phyloP scores from a whole-genome alignment of 2,113 vertebrate genomes.

The Aphyosemion australe region DNA sequence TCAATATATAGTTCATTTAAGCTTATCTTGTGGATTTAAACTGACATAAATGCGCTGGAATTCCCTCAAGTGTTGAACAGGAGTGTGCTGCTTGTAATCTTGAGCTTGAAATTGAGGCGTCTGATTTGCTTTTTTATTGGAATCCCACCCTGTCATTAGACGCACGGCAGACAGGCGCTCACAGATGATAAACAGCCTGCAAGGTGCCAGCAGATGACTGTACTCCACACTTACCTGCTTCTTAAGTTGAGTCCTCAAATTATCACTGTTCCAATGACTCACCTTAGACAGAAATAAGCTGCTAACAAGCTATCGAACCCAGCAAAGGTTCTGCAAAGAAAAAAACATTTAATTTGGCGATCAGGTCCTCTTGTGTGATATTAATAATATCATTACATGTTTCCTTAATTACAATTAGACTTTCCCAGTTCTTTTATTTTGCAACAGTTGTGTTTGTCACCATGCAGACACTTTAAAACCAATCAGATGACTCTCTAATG shows the following conservation, averaged over 20 bases:
- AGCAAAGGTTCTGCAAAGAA: background rate
- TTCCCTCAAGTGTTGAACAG: constrained; percentile 11
- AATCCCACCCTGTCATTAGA: constrained; percentile 54
- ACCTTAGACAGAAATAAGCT: constrained; percentile 22
- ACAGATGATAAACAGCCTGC: constrained; percentile 43
- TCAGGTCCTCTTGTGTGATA: background rate
- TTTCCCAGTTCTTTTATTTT: no score
- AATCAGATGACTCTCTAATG: background rate
- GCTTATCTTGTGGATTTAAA: background rate
- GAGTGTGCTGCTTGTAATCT: constrained; percentile 14
- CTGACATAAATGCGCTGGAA: background rate
- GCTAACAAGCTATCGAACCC: background rate
- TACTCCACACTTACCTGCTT: constrained; percentile 48
- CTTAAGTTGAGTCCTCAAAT: constrained; percentile 63
- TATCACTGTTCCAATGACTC: constrained; percentile 35
- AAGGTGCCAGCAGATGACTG: constrained; percentile 31
- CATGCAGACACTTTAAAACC: no score
- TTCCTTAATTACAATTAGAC: background rate
- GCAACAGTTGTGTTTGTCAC: background rate
- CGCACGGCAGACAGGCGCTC: constrained; percentile 44
- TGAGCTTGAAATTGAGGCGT: constrained; percentile 23
- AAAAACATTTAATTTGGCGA: background rate
- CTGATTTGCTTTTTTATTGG: constrained; percentile 52
- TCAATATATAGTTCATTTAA: background rate
- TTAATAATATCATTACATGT: background rate